Evolutionary conservation across 2,113 vertebrate species (phyloP).

Genomic region (Serinus canaria): DNA sequence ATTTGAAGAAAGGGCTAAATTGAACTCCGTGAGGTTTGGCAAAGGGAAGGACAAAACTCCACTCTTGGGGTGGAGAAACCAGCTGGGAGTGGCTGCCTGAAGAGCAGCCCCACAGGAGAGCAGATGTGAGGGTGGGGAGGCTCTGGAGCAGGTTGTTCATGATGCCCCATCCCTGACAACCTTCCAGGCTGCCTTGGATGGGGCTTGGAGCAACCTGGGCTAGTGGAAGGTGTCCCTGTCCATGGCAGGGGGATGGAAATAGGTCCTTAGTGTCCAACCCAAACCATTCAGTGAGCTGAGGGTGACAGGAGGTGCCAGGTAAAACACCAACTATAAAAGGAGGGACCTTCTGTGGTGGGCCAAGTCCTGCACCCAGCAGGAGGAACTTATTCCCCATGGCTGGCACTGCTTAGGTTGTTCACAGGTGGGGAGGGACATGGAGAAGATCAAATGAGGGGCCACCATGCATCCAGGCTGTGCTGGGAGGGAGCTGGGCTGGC

Average conservation of each 20-base stretch:
- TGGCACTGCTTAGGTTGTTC: background rate
- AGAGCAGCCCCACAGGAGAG: background rate
- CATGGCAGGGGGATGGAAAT: background rate
- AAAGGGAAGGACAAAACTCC: background rate
- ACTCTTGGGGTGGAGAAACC: background rate
- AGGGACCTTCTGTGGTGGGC: background rate
- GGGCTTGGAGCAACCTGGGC: rapidly evolving
- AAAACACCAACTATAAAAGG: rapidly evolving
- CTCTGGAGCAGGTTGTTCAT: too few species aligned
- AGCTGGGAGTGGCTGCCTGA: rapidly evolving
- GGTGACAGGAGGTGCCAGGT: background rate
- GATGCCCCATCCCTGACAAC: background rate
- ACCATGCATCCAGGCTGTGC: background rate
- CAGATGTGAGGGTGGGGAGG: background rate
- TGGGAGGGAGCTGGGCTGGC: background rate
- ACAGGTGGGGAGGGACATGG: background rate
- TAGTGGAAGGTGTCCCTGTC: background rate
- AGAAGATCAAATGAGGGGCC: rapidly evolving
- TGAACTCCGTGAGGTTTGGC: background rate
- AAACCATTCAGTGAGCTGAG: background rate
- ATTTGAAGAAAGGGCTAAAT: background rate
- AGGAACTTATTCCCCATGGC: background rate
- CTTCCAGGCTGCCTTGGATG: background rate
- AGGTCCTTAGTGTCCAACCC: background rate
- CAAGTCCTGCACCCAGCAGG: background rate